phyloP scores from a whole-genome alignment of 2,113 vertebrate species.

The Sebastes fasciatus region DNA sequence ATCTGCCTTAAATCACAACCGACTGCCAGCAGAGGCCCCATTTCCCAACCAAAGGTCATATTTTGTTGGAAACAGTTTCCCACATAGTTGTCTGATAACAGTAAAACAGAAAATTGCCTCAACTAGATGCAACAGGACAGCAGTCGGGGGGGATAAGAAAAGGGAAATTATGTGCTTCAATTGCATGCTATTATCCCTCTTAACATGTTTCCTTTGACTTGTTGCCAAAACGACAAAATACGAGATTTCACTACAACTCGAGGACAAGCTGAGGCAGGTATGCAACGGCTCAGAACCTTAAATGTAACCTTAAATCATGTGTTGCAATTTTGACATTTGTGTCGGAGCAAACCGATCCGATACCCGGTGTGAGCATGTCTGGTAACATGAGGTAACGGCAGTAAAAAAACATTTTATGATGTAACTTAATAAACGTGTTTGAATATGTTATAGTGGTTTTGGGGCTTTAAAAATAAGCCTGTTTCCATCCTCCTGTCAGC shows the following conservation, averaged over 20 bases:
- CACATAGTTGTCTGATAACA: constrained; percentile 65
- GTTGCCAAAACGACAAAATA: constrained; percentile 64
- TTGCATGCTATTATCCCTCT: constrained; percentile 71
- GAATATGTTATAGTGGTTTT: neutral
- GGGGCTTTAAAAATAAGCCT: neutral
- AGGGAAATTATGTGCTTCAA: constrained; percentile 58
- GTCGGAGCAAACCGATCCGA: neutral
- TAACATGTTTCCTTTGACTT: constrained; percentile 59
- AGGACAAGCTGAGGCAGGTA: constrained; percentile 74
- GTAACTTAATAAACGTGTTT: neutral
- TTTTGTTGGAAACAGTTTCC: constrained; percentile 56
- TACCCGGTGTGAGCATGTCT: neutral
- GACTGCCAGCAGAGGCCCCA: constrained; percentile 50
- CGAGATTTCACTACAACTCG: constrained; percentile 38
- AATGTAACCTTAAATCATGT: constrained; percentile 27
- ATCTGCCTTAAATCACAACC: constrained; percentile 77
- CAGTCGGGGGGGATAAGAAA: constrained; percentile 30
- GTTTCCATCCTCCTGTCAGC: neutral
- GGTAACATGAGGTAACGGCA: neutral
- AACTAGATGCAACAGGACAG: constrained; percentile 69
- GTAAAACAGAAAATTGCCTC: constrained; percentile 49
- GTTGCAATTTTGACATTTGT: constrained; percentile 9
- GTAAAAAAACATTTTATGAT: neutral
- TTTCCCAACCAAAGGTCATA: constrained; percentile 58
- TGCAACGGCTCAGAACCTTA: constrained; percentile 3